phyloP scores from a whole-genome alignment of 2,113 vertebrate genomes.

The Merops nubicus region DNA sequence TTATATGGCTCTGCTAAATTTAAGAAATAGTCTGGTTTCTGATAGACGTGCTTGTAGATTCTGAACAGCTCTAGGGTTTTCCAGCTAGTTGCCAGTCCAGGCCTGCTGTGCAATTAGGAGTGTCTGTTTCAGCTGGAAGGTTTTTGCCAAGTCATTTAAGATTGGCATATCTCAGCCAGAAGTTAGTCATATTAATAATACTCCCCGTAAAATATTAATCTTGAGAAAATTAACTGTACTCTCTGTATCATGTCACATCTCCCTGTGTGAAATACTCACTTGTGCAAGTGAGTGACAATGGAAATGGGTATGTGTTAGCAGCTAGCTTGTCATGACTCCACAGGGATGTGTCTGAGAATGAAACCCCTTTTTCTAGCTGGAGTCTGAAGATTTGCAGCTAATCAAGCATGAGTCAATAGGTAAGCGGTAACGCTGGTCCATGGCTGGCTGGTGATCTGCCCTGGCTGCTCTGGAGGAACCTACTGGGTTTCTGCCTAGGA shows the following conservation, averaged over 20 bases:
- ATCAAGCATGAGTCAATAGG: neutral
- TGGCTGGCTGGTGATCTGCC: accelerated
- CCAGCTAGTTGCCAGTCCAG: neutral
- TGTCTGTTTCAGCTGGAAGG: neutral
- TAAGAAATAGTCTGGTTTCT: neutral
- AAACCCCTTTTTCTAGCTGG: neutral
- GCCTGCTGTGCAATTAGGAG: neutral
- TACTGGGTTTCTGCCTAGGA: neutral
- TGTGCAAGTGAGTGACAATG: neutral
- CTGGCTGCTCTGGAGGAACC: neutral
- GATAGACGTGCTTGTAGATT: neutral
- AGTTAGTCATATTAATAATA: neutral
- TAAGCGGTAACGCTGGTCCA: neutral
- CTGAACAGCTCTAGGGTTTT: neutral
- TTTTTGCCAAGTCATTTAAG: neutral
- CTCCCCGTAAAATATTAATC: neutral
- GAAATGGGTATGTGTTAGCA: neutral
- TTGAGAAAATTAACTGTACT: neutral
- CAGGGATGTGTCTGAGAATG: neutral
- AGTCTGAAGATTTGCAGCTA: neutral
- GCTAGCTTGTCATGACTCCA: neutral
- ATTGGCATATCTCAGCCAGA: neutral
- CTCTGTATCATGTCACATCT: neutral
- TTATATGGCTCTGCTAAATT: neutral
- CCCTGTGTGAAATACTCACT: neutral